A percentile compares a stretch with the other conserved stretches of the same genome.
phyloP scores from a whole-genome alignment of 2,888 invertebrate genomes.

The Chymomyza procnemis region DNA sequence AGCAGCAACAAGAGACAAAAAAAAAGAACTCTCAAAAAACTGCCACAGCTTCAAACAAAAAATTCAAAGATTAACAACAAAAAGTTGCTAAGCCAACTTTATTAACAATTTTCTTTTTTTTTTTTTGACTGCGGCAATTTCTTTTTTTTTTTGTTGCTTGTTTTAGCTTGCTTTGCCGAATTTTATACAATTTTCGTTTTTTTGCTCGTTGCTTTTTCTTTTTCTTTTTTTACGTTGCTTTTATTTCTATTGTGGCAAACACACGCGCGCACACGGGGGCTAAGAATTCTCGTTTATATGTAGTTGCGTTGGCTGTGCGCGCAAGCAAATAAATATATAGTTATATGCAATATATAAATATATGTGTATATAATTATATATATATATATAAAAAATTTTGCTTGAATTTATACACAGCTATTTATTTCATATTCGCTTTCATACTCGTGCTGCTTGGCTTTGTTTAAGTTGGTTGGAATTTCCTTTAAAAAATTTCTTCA shows the following conservation, averaged over 20 bases:
- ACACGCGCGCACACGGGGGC: slow-evolving; percentile 66
- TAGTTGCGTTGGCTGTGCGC: not conserved
- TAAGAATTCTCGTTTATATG: slow-evolving; percentile 9
- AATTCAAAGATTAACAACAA: not conserved
- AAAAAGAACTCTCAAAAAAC: too few species aligned
- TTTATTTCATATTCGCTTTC: slow-evolving; percentile 33
- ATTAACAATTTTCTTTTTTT: slow-evolving; percentile 36
- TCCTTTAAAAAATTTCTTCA: slow-evolving; percentile 9
- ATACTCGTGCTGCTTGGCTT: slow-evolving; percentile 8
- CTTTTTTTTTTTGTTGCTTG: slow-evolving; percentile 47
- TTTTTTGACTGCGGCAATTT: slow-evolving; percentile 40
- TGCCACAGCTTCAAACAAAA: not conserved
- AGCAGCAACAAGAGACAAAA: slow-evolving; percentile 29
- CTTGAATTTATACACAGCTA: slow-evolving; percentile 47
- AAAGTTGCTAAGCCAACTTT: not conserved
- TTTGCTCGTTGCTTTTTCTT: slow-evolving; percentile 10
- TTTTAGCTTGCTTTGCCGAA: slow-evolving; percentile 48
- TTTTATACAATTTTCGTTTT: slow-evolving; percentile 39
- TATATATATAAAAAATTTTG: slow-evolving; percentile 38
- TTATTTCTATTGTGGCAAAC: slow-evolving; percentile 66
- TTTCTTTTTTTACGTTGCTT: slow-evolving; percentile 25
- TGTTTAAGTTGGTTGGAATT: slow-evolving; percentile 31
- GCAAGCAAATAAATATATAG: not conserved
- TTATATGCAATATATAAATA: slow-evolving; percentile 35
- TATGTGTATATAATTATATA: slow-evolving; percentile 1